Percentiles rank a stretch among this genome's conserved stretches.
phyloP scores from a whole-genome alignment of 1,140 invertebrate genomes.

The Eurosta solidaginis region DNA sequence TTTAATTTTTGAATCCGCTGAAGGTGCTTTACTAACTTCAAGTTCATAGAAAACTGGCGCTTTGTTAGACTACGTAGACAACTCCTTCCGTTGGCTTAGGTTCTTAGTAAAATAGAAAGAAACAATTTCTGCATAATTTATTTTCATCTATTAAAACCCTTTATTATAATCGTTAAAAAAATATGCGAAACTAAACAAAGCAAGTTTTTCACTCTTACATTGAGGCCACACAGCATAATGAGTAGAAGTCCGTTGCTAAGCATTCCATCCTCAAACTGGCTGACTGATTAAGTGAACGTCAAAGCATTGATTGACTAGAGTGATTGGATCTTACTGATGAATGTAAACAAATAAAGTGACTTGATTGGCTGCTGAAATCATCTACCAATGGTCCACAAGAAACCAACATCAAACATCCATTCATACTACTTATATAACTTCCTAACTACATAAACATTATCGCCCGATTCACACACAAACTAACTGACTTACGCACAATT shows the following conservation, averaged over 20 bases:
- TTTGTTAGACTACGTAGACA: too few relatives aligned
- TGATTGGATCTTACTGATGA: slow-evolving; percentile 3
- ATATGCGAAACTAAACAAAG: not conserved
- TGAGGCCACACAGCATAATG: not conserved
- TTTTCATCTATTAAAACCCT: too few relatives aligned
- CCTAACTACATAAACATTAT: not conserved
- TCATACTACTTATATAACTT: not conserved
- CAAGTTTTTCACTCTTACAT: not conserved
- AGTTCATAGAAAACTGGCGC: too few relatives aligned
- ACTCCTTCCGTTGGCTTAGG: too few relatives aligned
- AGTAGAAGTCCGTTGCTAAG: not conserved
- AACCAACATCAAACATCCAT: not conserved
- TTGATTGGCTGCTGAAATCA: not conserved
- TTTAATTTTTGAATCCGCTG: too few relatives aligned
- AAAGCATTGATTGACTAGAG: slow-evolving; percentile 15
- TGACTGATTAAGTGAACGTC: not conserved
- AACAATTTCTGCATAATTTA: not conserved
- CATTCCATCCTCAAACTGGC: not conserved
- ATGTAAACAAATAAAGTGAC: not conserved
- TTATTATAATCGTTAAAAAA: not conserved
- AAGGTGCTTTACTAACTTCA: too few relatives aligned
- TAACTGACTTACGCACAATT: not conserved
- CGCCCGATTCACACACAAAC: not conserved
- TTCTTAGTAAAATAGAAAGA: not conserved
- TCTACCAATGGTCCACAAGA: not conserved